These are phyloP conservation scores for Cryptocephalus primarius DNA, from an alignment of 2,888 invertebrate species.

Conservation along the genomic window DNA sequence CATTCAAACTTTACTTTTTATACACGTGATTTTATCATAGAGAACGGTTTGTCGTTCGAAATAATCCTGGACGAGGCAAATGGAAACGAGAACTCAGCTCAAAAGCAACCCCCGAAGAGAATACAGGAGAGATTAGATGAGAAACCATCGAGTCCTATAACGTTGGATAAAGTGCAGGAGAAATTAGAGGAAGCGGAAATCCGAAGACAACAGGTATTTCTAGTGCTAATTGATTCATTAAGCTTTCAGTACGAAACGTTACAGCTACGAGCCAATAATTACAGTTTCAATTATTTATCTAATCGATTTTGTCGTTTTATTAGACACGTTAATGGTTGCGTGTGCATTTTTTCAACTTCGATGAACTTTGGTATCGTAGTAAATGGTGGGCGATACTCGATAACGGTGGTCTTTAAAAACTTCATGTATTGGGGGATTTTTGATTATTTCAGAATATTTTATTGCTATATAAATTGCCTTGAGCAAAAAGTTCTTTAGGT, in stretches of 20 bases:
- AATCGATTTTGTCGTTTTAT: background rate
- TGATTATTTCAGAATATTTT: too few species aligned
- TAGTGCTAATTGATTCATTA: background rate
- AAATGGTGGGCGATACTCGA: too few species aligned
- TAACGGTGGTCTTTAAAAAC: too few species aligned
- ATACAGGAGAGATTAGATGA: conserved; percentile 53
- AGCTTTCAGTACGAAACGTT: background rate
- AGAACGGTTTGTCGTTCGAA: conserved; percentile 33
- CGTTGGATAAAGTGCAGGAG: conserved; percentile 53
- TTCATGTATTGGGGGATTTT: too few species aligned
- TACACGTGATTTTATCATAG: conserved; percentile 14
- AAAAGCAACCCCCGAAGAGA: conserved; percentile 55
- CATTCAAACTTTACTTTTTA: too few species aligned
- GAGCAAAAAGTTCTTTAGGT: too few species aligned
- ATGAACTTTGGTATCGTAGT: too few species aligned
- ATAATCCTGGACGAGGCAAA: conserved; percentile 30
- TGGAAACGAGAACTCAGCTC: conserved; percentile 35
- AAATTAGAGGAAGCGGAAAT: conserved; percentile 64
- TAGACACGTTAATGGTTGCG: background rate
- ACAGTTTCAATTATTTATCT: background rate
- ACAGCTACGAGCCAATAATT: background rate
- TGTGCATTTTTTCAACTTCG: background rate
- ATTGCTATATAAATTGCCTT: too few species aligned
- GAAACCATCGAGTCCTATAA: conserved; percentile 43
- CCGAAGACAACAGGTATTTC: conserved; percentile 46